phyloP scores from a whole-genome alignment of 37 sponge, comb jelly and placozoan genomes.

The Geodia barretti region DNA sequence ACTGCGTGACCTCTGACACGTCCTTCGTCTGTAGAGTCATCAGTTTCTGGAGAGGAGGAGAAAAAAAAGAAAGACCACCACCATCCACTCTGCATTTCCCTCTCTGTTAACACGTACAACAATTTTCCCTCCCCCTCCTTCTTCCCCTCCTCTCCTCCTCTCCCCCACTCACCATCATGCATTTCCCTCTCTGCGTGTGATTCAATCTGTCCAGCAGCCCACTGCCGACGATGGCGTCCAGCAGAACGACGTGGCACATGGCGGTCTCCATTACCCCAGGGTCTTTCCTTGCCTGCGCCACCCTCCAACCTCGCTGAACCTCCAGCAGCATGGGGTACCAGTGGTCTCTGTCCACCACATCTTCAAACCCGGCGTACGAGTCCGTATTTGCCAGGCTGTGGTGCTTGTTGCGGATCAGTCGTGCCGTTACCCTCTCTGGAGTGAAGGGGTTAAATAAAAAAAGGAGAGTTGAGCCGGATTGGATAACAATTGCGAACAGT shows the following conservation, averaged over 20 bases:
- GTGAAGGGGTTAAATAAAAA: no score
- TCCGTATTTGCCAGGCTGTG: no score
- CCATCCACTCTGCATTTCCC: no score
- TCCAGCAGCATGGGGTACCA: conserved; percentile 47
- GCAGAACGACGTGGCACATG: conserved; percentile 34
- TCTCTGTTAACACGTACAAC: no score
- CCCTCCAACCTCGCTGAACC: conserved; percentile 34
- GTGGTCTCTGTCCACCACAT: conserved; percentile 20
- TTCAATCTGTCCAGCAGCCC: conserved; percentile 32
- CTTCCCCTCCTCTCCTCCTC: conserved; percentile 2
- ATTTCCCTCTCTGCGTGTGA: conserved; percentile 2
- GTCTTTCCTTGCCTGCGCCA: conserved; percentile 22
- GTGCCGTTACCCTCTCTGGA: no score
- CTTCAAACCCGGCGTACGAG: conserved; percentile 18
- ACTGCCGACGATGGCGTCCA: conserved; percentile 36
- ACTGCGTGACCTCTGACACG: conserved; percentile 33
- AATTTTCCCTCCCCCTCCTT: background rate
- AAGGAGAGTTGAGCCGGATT: no score
- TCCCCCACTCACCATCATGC: background rate
- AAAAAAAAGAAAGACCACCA: background rate
- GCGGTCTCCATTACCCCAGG: conserved; percentile 39
- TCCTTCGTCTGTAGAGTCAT: conserved; percentile 35
- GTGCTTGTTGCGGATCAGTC: no score
- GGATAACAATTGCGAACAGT: no score
- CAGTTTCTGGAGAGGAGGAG: conserved; percentile 36